phyloP scores from a whole-genome alignment of 2,797 vertebrate genomes.

The Tolypeutes matacus region DNA sequence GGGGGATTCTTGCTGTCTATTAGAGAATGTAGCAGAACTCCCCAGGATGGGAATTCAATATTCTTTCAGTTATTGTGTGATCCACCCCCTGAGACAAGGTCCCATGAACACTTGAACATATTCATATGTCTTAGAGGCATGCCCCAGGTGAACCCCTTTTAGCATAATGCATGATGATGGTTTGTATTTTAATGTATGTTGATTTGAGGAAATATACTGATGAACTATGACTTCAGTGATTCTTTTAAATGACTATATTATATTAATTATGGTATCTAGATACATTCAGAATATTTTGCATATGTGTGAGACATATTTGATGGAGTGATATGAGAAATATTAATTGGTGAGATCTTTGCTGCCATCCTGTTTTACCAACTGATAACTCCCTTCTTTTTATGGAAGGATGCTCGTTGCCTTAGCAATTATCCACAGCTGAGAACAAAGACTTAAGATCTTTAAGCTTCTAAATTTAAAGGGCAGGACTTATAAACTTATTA shows the following conservation, averaged over 20 bases:
- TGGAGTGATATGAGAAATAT: not conserved
- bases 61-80: too few species aligned
- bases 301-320: not conserved
- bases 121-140: too few species aligned
- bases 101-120: too few species aligned
- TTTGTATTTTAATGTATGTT: not conserved
- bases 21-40: too few species aligned
- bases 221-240: not conserved
- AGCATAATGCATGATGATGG: not conserved
- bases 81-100: too few species aligned
- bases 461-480: constrained; percentile 28
- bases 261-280: not conserved
- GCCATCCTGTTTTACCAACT: not conserved
- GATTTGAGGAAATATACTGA: not conserved
- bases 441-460: not conserved
- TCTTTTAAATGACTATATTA: not conserved
- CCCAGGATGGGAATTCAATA: too few species aligned
- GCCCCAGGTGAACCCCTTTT: not conserved
- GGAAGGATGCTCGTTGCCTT: not conserved
- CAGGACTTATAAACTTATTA: not conserved
- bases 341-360: not conserved
- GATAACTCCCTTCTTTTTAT: not conserved
- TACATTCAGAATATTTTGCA: not conserved
- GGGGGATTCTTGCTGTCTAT: too few species aligned
- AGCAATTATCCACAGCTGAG: not conserved